phyloP scores from a whole-genome alignment of 2,888 invertebrate genomes.

The Brenthis daphne region DNA sequence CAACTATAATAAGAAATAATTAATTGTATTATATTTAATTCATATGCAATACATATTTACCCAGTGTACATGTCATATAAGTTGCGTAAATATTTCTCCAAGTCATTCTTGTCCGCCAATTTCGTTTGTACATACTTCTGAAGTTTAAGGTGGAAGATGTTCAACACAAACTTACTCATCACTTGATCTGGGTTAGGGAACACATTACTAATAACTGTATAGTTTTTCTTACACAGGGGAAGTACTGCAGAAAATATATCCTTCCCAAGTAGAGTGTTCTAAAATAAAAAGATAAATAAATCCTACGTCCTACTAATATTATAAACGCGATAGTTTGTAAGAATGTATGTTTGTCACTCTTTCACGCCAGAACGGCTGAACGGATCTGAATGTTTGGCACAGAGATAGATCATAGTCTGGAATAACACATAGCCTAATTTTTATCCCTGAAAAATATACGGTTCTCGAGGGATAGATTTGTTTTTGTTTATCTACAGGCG shows the following conservation, averaged over 20 bases:
- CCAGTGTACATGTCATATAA: slow-evolving; percentile 95
- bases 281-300: slow-evolving; percentile 48
- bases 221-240: slow-evolving; percentile 93
- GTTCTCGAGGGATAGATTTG: too few species aligned
- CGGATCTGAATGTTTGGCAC: too few species aligned
- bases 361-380: too few species aligned
- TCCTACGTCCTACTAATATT: too few species aligned
- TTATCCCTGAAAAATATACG: too few species aligned
- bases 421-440: too few species aligned
- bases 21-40: neutral
- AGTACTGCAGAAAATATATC: slow-evolving; percentile 96
- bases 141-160: slow-evolving; percentile 95
- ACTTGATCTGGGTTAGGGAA: slow-evolving; percentile 98
- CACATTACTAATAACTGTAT: slow-evolving; percentile 92
- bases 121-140: slow-evolving; percentile 93
- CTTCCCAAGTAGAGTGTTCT: slow-evolving; percentile 92
- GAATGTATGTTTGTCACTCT: too few species aligned
- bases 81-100: slow-evolving; percentile 93
- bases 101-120: slow-evolving; percentile 90
- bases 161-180: slow-evolving; percentile 98
- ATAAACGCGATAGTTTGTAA: too few species aligned
- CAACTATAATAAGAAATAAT: neutral
- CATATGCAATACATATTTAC: slow-evolving; percentile 63
- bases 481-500: too few species aligned
- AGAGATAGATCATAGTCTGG: too few species aligned